Percentiles rank a stretch among this genome's conserved stretches.
These are phyloP conservation scores for Zaprionus ornatus DNA, from an alignment of 1,140 invertebrate species.

Conservation along the genomic window DNA sequence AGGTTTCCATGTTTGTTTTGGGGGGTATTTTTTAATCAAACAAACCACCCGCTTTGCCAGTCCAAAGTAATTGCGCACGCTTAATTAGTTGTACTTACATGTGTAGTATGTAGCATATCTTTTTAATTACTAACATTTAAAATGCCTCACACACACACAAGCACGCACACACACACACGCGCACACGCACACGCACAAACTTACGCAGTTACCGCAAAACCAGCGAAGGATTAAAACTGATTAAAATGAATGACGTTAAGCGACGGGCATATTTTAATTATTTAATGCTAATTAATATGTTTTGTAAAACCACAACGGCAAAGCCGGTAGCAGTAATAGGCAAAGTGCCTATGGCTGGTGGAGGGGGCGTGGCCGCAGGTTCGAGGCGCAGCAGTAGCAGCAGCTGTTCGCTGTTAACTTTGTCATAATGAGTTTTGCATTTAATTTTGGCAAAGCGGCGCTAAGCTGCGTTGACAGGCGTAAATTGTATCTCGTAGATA, in stretches of 20 bases:
- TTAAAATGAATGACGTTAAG: conserved; percentile 81
- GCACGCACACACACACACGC: too few species aligned
- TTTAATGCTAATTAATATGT: conserved; percentile 83
- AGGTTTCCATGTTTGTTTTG: neutral
- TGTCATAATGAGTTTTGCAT: conserved; percentile 81
- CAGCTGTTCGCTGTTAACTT: conserved; percentile 72
- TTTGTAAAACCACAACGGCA: conserved; percentile 75
- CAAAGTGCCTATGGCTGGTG: neutral
- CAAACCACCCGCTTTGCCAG: neutral
- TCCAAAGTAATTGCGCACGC: conserved; percentile 20
- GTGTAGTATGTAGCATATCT: conserved; percentile 40
- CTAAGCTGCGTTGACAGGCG: conserved; percentile 77
- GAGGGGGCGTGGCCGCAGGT: neutral
- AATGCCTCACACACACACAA: conserved; percentile 19
- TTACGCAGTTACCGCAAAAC: conserved; percentile 58
- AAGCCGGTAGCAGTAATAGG: conserved; percentile 11
- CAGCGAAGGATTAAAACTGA: conserved; percentile 75
- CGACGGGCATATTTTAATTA: conserved; percentile 80
- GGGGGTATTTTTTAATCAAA: neutral
- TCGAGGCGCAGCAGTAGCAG: conserved; percentile 1
- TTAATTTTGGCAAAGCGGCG: conserved; percentile 68
- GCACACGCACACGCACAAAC: neutral
- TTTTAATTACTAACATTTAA: conserved; percentile 72
- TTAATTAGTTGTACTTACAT: conserved; percentile 51
- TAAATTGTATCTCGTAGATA: conserved; percentile 63